phyloP scores from a whole-genome alignment of 2,888 invertebrate genomes.

The Tetragonisca angustula region DNA sequence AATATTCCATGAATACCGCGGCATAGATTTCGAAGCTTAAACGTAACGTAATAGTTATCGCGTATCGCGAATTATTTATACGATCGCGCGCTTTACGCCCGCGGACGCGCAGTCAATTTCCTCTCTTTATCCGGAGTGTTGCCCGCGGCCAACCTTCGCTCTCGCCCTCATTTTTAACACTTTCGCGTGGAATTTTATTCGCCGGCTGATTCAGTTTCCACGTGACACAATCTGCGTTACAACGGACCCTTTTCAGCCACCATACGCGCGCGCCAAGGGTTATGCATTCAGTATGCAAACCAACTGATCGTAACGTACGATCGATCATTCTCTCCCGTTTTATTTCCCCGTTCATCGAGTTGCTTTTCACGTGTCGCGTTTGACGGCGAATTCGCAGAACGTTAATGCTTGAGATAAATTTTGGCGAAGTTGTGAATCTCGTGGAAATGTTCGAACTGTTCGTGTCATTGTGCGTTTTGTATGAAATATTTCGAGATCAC shows the following conservation, averaged over 20 bases:
- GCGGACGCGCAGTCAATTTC: not conserved
- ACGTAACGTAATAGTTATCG: slow-evolving; percentile 32
- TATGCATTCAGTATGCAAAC: slow-evolving; percentile 47
- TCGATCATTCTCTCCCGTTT: slow-evolving; percentile 21
- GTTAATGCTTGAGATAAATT: too few species aligned
- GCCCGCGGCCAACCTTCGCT: slow-evolving; percentile 21
- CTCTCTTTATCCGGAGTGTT: too few species aligned
- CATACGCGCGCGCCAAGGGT: slow-evolving; percentile 7
- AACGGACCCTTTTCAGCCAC: slow-evolving; percentile 27
- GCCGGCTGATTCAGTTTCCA: slow-evolving; percentile 23
- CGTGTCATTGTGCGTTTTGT: too few species aligned
- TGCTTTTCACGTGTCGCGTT: not conserved
- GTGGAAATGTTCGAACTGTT: too few species aligned
- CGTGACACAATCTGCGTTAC: slow-evolving; percentile 37
- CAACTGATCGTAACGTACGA: slow-evolving; percentile 9
- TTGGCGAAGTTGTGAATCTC: too few species aligned
- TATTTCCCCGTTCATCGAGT: slow-evolving; percentile 4
- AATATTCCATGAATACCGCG: slow-evolving; percentile 52
- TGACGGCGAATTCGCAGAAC: not conserved
- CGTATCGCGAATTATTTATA: slow-evolving; percentile 40
- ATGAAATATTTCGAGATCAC: too few species aligned
- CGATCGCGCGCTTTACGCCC: slow-evolving; percentile 2
- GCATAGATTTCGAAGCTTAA: slow-evolving; percentile 33
- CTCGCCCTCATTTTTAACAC: not conserved
- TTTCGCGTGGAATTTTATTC: slow-evolving; percentile 30